These are phyloP conservation scores for Camponotus pennsylvanicus DNA, from an alignment of 1,140 invertebrate species.

Conservation along the genomic window DNA sequence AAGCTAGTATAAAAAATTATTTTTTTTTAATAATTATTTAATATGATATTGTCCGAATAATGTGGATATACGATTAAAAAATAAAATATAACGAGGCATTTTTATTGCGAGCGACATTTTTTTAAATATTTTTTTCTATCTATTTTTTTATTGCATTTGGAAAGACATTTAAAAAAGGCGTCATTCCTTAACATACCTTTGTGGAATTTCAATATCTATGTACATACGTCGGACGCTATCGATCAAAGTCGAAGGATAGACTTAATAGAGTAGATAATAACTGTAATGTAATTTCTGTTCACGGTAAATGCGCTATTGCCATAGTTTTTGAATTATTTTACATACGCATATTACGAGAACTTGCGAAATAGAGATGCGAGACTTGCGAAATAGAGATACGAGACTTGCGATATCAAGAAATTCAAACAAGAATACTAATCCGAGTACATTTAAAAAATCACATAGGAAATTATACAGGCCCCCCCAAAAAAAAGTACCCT, in stretches of 20 bases:
- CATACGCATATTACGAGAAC: not conserved
- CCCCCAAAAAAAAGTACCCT: too few relatives aligned
- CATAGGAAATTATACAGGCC: too few relatives aligned
- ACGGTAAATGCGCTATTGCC: not conserved
- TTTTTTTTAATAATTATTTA: too few relatives aligned
- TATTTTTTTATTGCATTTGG: not conserved
- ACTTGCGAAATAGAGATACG: not conserved
- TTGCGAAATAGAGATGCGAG: not conserved
- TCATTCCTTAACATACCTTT: not conserved
- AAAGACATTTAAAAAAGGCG: not conserved
- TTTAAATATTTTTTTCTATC: not conserved
- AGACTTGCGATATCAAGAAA: too few relatives aligned
- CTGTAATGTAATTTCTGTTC: not conserved
- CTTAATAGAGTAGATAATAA: constrained; percentile 12
- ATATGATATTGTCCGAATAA: too few relatives aligned
- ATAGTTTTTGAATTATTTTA: too few relatives aligned
- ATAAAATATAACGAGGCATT: not conserved
- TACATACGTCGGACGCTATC: not conserved
- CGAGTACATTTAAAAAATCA: not conserved
- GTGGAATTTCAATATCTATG: not conserved
- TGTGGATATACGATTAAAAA: too few relatives aligned
- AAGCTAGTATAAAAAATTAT: not conserved
- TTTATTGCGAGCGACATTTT: not conserved
- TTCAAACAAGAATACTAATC: not conserved
- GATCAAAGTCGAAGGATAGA: constrained; percentile 32